Base-by-base conservation (phyloP, 2,888 invertebrate genomes). In the Trichopoda pennipes region DNA sequence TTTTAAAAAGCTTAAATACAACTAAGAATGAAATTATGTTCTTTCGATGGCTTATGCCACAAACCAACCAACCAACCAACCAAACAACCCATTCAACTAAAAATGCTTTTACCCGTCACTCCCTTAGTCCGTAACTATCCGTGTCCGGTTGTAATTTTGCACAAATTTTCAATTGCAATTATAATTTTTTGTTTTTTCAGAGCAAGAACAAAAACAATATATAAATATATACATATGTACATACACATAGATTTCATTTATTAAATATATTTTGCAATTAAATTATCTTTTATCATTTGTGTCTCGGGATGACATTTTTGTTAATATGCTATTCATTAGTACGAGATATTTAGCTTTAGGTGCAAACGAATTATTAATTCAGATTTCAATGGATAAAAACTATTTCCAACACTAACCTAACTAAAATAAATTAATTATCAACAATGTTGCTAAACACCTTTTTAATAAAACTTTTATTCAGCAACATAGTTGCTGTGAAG, bases 1-100 rank as follows among this genome's bases (percentile, higher is more conserved):
- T 82, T 72, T 79, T 60, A 49, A 69, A 79, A 72, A 68, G 82
- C 61, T 82, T 79, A 42, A 73, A 60, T 56, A 73, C 63, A 64
- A 84, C 78, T 79, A 75, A 81, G 28, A 74, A 56, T 51, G 23
- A 19, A 69, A 74, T 80, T 70, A 76, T 83, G 69, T 58, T 76
- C 49, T 66, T 77, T 49, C 51, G 78, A 44, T 47, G 53, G 74
- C 47, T 69, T 74, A 66, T 61, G 79, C 75, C 74, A 70, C 0
- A 47, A 23, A 21, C 1, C 38, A 35, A 38, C 47, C 51, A 61
- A 23, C 17, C 17, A 14, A 76, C 47, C 51, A 61, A 23, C 17
- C 17, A 14, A 76, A 47, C 63, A 21, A 38, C 49, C 35, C 44
- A 74, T 68, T 73, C 61, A 70, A 49, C 35, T 70, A 10, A 68